These are phyloP conservation scores for Apolygus lucorum DNA, from an alignment of 1,140 invertebrate species.

Conservation along the genomic window DNA sequence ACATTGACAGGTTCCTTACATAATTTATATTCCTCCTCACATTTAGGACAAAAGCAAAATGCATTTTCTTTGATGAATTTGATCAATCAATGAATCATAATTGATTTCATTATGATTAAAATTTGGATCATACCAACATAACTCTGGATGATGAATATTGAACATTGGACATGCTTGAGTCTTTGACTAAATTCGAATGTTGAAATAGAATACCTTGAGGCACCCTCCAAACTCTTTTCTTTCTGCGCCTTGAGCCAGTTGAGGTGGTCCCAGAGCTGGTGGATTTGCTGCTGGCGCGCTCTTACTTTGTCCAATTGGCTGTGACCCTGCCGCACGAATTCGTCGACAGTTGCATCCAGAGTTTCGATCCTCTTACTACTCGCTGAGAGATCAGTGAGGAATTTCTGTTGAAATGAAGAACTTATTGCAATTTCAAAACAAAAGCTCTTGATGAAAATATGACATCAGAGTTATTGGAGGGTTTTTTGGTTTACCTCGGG, in stretches of 20 bases:
- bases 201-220: conserved; percentile 51
- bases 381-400: conserved; percentile 89
- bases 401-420: conserved; percentile 66
- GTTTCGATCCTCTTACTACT: conserved; percentile 81
- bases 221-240: conserved; percentile 83
- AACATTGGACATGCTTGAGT: no score
- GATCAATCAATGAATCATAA: no score
- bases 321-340: conserved; percentile 74
- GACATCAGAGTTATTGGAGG: no score
- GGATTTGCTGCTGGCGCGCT: conserved; percentile 70
- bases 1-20: not conserved
- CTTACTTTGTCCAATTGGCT: conserved; percentile 78
- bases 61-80: no score
- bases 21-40: not conserved
- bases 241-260: conserved; percentile 82
- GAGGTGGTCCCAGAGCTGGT: conserved; percentile 78
- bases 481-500: no score
- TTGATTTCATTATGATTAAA: not conserved
- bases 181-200: no score
- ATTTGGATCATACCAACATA: not conserved
- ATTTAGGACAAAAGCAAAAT: no score
- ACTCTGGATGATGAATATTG: not conserved
- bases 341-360: conserved; percentile 79
- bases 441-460: no score
- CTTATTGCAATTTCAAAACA: no score